Evolutionary conservation across 2,797 vertebrate genomes (phyloP).

Genomic region (Eidolon dupreanum): DNA sequence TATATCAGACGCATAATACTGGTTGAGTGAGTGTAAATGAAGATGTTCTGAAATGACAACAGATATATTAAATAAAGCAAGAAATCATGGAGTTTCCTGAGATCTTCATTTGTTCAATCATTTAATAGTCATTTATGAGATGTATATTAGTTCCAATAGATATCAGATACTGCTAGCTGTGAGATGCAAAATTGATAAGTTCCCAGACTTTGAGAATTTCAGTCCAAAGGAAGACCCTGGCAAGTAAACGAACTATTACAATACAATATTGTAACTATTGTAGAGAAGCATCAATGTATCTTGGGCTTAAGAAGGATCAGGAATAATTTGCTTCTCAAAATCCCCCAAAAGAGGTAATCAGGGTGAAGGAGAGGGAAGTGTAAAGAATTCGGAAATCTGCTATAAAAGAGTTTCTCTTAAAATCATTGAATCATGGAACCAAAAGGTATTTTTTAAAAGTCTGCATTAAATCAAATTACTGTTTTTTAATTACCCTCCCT

Average conservation of each 20-base stretch:
- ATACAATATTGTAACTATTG: not conserved
- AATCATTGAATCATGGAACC: not conserved
- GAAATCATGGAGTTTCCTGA: not conserved
- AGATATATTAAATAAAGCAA: not conserved
- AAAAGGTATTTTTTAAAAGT: not conserved
- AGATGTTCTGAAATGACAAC: not conserved
- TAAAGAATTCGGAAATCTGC: not conserved
- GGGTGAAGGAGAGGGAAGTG: not conserved
- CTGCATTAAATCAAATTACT: conserved; percentile 29
- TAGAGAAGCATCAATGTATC: not conserved
- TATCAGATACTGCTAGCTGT: not conserved
- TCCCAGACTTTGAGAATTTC: not conserved
- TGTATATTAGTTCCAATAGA: not conserved
- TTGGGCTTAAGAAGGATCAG: not conserved
- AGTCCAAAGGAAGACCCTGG: not conserved
- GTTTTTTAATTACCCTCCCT: conserved; percentile 25
- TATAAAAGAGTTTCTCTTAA: not conserved
- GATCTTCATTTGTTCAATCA: not conserved
- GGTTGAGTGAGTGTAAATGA: not conserved
- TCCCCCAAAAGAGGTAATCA: not conserved
- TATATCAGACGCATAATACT: not conserved
- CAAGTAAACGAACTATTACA: not conserved
- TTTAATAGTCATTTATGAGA: not conserved
- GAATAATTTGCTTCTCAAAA: not conserved
- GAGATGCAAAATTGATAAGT: not conserved